Evolutionary conservation across 2,113 vertebrate genomes (phyloP).

Genomic region (Zapus hudsonius): DNA sequence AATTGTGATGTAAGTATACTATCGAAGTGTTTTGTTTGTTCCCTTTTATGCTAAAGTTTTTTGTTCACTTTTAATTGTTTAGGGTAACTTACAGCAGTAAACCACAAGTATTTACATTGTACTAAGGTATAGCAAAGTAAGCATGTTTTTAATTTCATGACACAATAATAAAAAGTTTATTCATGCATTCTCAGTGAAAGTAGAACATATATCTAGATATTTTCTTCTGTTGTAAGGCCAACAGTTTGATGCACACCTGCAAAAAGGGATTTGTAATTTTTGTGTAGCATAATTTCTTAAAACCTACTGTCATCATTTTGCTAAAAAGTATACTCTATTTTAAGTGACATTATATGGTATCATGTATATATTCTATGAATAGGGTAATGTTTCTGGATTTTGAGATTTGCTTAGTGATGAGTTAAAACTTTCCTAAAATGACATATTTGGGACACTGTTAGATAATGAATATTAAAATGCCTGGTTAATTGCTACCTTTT

Average conservation of each 20-base stretch:
- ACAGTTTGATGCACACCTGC: neutral
- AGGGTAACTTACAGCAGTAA: conserved; percentile 19
- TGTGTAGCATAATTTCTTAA: conserved; percentile 13
- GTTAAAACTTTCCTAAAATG: conserved; percentile 41
- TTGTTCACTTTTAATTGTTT: neutral
- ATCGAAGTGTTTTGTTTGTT: neutral
- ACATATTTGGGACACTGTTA: neutral
- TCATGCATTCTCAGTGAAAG: conserved; percentile 28
- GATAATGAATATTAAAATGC: neutral
- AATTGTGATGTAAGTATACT: conserved; percentile 93
- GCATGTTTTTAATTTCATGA: neutral
- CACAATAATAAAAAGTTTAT: conserved; percentile 8
- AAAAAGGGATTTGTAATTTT: conserved; percentile 39
- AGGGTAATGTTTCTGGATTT: neutral
- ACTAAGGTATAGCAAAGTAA: conserved; percentile 6
- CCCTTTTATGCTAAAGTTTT: neutral
- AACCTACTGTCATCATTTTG: neutral
- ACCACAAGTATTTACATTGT: neutral
- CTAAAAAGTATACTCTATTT: conserved; percentile 29
- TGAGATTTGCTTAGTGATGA: conserved; percentile 34
- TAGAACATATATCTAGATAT: conserved; percentile 8
- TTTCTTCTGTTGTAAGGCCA: conserved; percentile 27
- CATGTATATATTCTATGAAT: neutral
- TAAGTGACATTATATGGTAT: neutral
- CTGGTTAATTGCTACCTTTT: neutral